Conservation (phyloP, 2,113 vertebrate genomes). For the Amazona guildingii region DNA sequence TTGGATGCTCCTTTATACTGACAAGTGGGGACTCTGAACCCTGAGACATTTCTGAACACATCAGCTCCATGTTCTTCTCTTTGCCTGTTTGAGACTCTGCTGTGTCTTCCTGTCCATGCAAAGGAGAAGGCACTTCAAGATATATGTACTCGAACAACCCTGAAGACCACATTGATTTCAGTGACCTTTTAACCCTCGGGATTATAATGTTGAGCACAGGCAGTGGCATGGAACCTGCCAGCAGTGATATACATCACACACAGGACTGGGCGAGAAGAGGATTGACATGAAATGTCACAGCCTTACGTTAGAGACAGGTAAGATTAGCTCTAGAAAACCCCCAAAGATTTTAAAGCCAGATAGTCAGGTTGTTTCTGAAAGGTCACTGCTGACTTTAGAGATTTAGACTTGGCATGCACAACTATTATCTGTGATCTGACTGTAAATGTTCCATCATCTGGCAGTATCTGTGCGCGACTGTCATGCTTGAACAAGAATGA, state of each 20-base stretch:
- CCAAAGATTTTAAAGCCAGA: background rate
- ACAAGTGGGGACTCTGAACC: background rate
- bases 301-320: background rate
- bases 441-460: background rate
- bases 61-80: background rate
- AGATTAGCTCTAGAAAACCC: background rate
- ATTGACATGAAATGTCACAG: background rate
- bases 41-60: background rate
- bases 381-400: conserved; percentile 27
- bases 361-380: background rate
- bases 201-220: background rate
- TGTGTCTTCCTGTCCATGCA: background rate
- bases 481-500: background rate
- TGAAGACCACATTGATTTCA: background rate
- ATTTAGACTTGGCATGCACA: background rate
- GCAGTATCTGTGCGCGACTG: fast-evolving
- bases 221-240: background rate
- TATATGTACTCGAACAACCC: background rate
- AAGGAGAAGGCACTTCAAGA: background rate
- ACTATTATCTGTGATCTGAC: background rate
- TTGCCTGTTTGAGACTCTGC: background rate
- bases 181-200: background rate
- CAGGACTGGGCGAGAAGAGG: background rate
- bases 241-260: fast-evolving
- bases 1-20: background rate